Base-by-base conservation (phyloP, 2,888 invertebrate species). In the Drosophila maculinotata region DNA sequence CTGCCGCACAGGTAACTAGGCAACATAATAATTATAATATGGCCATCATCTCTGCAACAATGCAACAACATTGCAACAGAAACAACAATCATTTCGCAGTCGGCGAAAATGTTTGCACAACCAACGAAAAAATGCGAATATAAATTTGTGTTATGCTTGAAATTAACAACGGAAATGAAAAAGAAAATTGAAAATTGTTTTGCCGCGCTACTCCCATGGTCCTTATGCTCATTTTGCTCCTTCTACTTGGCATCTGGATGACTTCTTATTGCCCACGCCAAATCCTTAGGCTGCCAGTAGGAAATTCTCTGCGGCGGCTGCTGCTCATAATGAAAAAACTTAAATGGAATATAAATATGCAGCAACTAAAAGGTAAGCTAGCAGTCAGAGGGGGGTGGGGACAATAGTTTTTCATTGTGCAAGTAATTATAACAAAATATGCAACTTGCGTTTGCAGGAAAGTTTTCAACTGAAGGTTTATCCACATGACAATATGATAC, bases 111-210 rank as follows among this genome's bases (percentile, higher is more conserved):
- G 20, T 20, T 20, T 20, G 20, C 20, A 20, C 20, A 20, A 4
- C 20, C 10, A 23, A 7, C 2, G 38, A 30, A 60, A 63, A 77
- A 84, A 73, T 64, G 66, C 44, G 56, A 67, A 80, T 63, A 85
- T 81, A 81, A 79, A 79, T 87, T 79, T 82, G 68, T 84, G 83
- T 89, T 89, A 89, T 85, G 76, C 79, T 79, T 76, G 36, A 84
- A 86, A 89, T 89, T 88, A 89, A 82, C 79, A 80, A 80, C 80
- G 81, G 79, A 83, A 87, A 88, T 75, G 73, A 66, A 67, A 83
- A 87, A 72, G 71, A 65, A 89, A 89, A 86, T 82, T 79, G 73
- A 76, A 79, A 88, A 87, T 39, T 42, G 14, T 42, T 52, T 14
- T 12, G 36, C 41, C 36, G 28, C 41, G 4, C n/a, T n/a, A 20